These are phyloP conservation scores for Sterrhoptilus dennistouni DNA, from an alignment of 2,113 vertebrate species.

Conservation along the genomic window DNA sequence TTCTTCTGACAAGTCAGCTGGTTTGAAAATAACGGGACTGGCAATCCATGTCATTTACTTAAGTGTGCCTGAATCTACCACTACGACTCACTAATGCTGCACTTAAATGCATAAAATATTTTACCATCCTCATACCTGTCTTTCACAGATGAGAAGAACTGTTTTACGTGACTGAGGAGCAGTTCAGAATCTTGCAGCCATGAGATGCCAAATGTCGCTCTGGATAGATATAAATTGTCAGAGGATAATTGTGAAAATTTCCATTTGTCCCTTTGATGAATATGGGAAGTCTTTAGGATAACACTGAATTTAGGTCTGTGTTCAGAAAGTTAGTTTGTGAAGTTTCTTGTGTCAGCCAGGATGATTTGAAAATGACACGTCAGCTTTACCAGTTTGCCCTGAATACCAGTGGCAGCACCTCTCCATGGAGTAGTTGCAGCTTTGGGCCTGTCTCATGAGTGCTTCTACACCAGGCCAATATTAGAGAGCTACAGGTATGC, in stretches of 20 bases:
- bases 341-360: not conserved
- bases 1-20: not conserved
- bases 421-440: not conserved
- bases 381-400: not conserved
- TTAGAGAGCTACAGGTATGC: not conserved
- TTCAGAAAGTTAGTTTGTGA: not conserved
- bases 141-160: constrained; percentile 27
- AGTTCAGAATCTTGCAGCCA: not conserved
- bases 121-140: not conserved
- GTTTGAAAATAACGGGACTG: not conserved
- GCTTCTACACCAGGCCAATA: not conserved
- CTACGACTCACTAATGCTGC: not conserved
- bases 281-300: not conserved
- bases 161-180: not conserved
- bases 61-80: not conserved
- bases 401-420: not conserved
- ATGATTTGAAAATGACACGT: not conserved
- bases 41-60: not conserved
- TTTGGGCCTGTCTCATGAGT: not conserved
- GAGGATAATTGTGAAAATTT: not conserved
- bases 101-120: not conserved
- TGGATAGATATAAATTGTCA: not conserved
- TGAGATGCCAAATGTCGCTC: not conserved
- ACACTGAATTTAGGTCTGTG: not conserved
- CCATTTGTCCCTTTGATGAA: not conserved